Evolutionary conservation across 2,888 invertebrate genomes (phyloP).

Genomic region (Chamaedrilus cognettii): DNA sequence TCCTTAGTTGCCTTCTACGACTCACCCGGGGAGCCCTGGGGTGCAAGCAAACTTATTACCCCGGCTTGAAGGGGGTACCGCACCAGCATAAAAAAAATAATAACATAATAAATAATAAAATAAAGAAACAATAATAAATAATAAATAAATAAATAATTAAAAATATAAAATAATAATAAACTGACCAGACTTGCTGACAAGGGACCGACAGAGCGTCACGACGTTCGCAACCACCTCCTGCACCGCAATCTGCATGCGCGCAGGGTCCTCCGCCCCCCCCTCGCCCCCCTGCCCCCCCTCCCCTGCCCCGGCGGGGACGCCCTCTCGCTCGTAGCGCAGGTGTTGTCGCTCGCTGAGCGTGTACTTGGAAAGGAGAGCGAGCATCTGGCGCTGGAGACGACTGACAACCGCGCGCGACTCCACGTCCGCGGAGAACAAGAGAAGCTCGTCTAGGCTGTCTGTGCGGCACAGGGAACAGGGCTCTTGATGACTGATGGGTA

Average conservation of each 20-base stretch:
- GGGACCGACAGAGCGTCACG: conserved; percentile 50
- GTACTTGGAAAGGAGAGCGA: conserved; percentile 75
- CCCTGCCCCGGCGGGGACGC: conserved; percentile 1
- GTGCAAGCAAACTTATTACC: no score
- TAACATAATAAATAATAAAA: no score
- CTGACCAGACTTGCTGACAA: conserved; percentile 48
- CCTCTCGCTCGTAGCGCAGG: conserved; percentile 30
- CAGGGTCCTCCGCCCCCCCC: conserved; percentile 40
- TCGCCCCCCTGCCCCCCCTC: background rate
- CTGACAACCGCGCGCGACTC: conserved; percentile 48
- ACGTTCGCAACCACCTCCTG: conserved; percentile 54
- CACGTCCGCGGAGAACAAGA: conserved; percentile 14
- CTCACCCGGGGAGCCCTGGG: no score
- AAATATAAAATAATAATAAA: no score
- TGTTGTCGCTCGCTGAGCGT: conserved; percentile 47
- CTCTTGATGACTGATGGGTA: no score
- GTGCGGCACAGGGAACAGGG: no score
- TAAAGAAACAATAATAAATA: no score
- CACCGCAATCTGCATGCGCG: conserved; percentile 45
- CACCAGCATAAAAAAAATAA: no score
- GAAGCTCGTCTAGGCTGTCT: conserved; percentile 39
- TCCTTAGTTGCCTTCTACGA: no score
- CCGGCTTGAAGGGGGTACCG: no score
- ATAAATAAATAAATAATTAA: no score
- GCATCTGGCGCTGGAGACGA: conserved; percentile 74